phyloP scores from a whole-genome alignment of 2,113 vertebrate genomes.

The Pycnonotus jocosus region DNA sequence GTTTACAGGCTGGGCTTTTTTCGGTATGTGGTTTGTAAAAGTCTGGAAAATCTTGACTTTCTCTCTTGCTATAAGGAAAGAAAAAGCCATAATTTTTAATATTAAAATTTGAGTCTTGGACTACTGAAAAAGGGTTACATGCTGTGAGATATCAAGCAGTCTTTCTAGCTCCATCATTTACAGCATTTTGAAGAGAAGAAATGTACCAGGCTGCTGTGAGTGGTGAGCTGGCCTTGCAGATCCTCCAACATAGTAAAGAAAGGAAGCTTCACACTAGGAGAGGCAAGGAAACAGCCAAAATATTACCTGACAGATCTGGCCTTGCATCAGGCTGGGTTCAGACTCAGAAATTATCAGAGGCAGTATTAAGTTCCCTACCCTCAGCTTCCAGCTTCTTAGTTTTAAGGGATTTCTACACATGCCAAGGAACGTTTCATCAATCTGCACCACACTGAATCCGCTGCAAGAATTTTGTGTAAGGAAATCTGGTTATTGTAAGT shows the following conservation, averaged over 20 bases:
- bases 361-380: not conserved
- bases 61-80: not conserved
- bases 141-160: not conserved
- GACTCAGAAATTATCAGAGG: not conserved
- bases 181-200: not conserved
- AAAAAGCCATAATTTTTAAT: not conserved
- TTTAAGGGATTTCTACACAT: not conserved
- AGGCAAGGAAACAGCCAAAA: not conserved
- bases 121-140: not conserved
- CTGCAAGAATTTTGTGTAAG: not conserved
- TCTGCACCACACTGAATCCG: not conserved
- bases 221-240: not conserved
- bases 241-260: not conserved
- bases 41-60: not conserved
- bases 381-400: not conserved
- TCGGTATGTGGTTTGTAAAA: not conserved
- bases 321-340: not conserved
- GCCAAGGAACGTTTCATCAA: not conserved
- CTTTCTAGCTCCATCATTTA: not conserved
- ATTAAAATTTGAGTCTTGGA: not conserved
- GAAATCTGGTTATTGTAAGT: not conserved
- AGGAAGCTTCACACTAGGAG: not conserved
- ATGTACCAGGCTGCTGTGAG: not conserved
- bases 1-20: not conserved
- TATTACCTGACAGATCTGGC: not conserved